Evolutionary conservation across 2,797 vertebrate species (phyloP), one percentile per base, ranked within the genome.

Genomic region (Pelochelys cantorii): DNA sequence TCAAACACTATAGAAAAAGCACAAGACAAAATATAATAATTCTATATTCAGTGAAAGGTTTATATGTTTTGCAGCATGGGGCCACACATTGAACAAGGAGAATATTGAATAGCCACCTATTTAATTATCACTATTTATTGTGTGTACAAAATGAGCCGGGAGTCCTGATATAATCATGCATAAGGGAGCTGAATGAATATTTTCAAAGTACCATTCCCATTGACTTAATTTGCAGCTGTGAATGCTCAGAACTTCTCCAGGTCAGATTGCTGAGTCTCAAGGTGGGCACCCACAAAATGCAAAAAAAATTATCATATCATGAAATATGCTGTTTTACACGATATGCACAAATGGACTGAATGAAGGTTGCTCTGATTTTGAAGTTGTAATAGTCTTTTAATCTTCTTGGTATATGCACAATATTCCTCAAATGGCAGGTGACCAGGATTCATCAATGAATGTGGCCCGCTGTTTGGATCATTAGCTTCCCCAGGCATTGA

Each of bases 11-110:
- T 23, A 71, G 68, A 48, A 92, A 92, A 17, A 78, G 20, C 3
- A 53, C 4, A 95, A 56, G 57, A 15, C 57, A 20, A 71, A 68
- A n/a, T 79, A 2, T 77, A 53, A 82, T 82, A 42, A 34, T n/a
- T n/a, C 93, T 23, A 3, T 93, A 48, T 15, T 42, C 55, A 81
- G 15, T 20, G 62, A 1, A 5, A 0, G 0, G 52, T 68, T n/a
- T 68, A 68, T 2, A 1, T 0, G 0, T 2, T 55, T 53, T 59
- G 18, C 87, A 85, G 11, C 27, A 13, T 37, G 71, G 9, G 77
- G 62, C 79, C 3, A 3, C 60, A 8, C 1, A 34, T 2, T 1
- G 20, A 85, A 53, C 83, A 18, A 83, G 11, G 37, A 93, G 81
- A 85, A 10, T 27, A 34, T 57, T 77, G 18, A 85, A 14, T 3